Percentiles rank a stretch among this genome's conserved stretches.
Evolutionary conservation across 2,113 vertebrate genomes (phyloP).

Genomic region (Tapirus terrestris): DNA sequence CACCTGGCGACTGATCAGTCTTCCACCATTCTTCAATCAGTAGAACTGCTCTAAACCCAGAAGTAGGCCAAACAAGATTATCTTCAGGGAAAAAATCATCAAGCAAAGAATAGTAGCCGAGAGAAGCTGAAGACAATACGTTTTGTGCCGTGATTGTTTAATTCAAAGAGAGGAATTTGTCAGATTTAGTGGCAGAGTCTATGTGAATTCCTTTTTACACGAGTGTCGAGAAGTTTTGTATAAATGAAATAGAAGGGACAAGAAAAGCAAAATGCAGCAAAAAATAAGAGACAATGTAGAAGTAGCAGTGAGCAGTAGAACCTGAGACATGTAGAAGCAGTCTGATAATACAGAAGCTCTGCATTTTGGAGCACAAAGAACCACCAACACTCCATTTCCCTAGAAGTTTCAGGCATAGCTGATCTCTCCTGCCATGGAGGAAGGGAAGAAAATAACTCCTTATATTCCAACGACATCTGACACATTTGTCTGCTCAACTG

Average conservation of each 20-base stretch:
- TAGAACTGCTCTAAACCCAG: neutral
- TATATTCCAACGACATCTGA: neutral
- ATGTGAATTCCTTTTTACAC: neutral
- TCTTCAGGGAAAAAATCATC: neutral
- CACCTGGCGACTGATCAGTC: neutral
- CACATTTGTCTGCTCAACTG: neutral
- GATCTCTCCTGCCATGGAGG: neutral
- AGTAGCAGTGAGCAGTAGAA: neutral
- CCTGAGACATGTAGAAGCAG: neutral
- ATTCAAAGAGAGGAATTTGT: constrained; percentile 24
- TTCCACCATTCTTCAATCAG: neutral
- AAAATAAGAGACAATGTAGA: neutral
- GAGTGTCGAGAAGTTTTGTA: neutral
- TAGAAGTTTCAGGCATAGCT: neutral
- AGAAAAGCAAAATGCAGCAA: neutral
- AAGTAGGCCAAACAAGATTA: neutral
- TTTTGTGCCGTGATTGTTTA: neutral
- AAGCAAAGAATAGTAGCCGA: neutral
- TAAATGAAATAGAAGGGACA: neutral
- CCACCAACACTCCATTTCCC: neutral
- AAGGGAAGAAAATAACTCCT: neutral
- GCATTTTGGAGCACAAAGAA: neutral
- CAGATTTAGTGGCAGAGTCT: neutral
- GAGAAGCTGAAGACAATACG: neutral
- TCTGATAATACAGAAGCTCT: neutral